phyloP scores from a whole-genome alignment of 2,113 vertebrate genomes.

The Sorex fumeus region DNA sequence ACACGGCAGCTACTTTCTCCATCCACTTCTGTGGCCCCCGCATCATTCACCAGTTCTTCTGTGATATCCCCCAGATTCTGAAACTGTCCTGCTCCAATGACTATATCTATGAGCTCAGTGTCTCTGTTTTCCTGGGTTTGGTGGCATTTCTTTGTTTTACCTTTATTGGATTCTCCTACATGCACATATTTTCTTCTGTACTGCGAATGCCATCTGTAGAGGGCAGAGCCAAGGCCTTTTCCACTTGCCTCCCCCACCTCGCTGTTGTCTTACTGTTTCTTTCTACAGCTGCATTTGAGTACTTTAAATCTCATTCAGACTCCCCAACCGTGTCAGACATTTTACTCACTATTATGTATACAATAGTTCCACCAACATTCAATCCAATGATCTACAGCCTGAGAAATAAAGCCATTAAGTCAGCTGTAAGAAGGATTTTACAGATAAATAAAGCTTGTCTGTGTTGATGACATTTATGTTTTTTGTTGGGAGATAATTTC shows the following conservation, averaged over 20 bases:
- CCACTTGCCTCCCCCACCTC: constrained; percentile 45
- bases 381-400: too few species aligned
- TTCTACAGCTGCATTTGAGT: neutral
- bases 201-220: constrained; percentile 19
- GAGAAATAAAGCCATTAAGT: neutral
- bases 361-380: too few species aligned
- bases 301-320: constrained; percentile 26
- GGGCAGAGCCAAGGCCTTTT: constrained; percentile 41
- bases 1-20: constrained; percentile 41
- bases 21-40: constrained; percentile 30
- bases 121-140: constrained; percentile 2
- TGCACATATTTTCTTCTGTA: neutral
- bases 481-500: too few species aligned
- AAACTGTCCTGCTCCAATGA: constrained; percentile 17
- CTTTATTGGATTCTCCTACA: neutral
- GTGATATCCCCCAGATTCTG: neutral
- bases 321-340: neutral
- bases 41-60: constrained; percentile 37
- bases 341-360: neutral
- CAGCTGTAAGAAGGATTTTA: neutral
- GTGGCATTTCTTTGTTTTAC: neutral
- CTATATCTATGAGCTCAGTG: neutral
- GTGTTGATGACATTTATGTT: too few species aligned
- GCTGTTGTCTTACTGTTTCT: constrained; percentile 45
- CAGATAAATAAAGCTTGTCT: neutral